Evolutionary conservation across 2,113 vertebrate species (phyloP), one percentile per base, ranked within the genome.

Genomic region (Stigmatopora argus): DNA sequence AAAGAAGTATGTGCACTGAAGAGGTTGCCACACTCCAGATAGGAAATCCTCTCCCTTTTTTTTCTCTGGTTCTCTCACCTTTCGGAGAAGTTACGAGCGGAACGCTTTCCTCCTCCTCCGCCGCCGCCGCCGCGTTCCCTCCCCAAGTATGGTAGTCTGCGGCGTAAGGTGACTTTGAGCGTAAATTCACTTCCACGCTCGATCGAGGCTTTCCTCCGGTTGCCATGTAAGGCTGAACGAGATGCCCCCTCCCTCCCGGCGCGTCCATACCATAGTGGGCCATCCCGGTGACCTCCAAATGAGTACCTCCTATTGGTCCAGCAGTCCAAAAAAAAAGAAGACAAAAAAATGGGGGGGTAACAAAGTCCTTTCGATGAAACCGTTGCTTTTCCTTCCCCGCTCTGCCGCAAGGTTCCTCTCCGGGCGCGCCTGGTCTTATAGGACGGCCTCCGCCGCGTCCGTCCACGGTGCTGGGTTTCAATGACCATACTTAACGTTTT

Each of bases 1-100:
- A 99, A 98, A 98, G 95, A 99, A 99, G 97, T 99, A 99, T 97
- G 97, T 98, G 87, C 93, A 94, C 96, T 89, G 92, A 90, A 92
- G 91, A 95, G 94, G 94, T 89, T 89, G 1, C 1, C 26, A 31
- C 86, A 85, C 71, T 75, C 74, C 78, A 61, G 68, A 75, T 73
- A 81, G 64, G 73, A 75, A 64, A 77, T 71, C 80, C 75, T 82
- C 6, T 15, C 23, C 6, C 23, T 31, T 21, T 7, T 15, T 14
- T 15, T 13, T 7, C 12, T n/a, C 21, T 53, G 11, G 8, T 23
- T 55, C 87, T 55, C 87, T 90, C 86, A 86, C 86, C 87, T 87
- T 86, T 85, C 53, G 26, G 76, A 70, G 83, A 83, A 87, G 82
- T 86, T 82, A 67, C 15, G 56, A 84, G 84, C 80, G 78, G 83